These are phyloP conservation scores for Chymomyza fuscimana DNA, from an alignment of 2,888 invertebrate species.

Conservation along the genomic window DNA sequence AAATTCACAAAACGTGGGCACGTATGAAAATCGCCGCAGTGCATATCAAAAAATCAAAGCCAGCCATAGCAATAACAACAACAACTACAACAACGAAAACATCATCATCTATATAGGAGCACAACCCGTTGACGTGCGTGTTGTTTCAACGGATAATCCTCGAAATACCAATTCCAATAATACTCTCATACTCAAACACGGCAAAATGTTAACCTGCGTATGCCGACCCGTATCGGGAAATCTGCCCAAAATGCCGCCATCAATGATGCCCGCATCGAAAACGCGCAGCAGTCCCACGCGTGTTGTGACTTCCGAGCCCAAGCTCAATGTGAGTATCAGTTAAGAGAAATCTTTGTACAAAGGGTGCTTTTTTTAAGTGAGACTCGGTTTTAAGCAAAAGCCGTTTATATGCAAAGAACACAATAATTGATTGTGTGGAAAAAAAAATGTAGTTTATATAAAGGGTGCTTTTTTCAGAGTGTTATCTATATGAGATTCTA, in stretches of 20 bases:
- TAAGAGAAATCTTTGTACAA: neutral
- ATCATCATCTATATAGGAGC: neutral
- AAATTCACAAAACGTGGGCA: neutral
- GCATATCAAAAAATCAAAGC: neutral
- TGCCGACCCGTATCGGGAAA: constrained; percentile 80
- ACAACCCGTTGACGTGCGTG: neutral
- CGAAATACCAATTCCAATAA: neutral
- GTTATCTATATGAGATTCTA: no score
- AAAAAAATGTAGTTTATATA: no score
- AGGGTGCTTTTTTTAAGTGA: neutral
- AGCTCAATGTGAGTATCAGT: constrained; percentile 75
- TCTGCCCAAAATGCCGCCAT: constrained; percentile 79
- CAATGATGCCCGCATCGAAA: constrained; percentile 74
- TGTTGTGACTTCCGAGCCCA: constrained; percentile 79
- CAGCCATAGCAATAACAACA: neutral
- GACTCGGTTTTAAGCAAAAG: no score
- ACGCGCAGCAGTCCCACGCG: constrained; percentile 42
- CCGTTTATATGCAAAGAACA: no score
- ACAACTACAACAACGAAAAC: constrained; percentile 45
- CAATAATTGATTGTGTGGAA: no score
- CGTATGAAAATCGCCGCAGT: neutral
- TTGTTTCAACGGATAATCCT: neutral
- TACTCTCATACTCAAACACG: neutral
- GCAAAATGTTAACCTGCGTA: constrained; percentile 79
- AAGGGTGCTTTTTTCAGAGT: no score